phyloP scores from a whole-genome alignment of 2,888 invertebrate species.

The Andrena camellia region DNA sequence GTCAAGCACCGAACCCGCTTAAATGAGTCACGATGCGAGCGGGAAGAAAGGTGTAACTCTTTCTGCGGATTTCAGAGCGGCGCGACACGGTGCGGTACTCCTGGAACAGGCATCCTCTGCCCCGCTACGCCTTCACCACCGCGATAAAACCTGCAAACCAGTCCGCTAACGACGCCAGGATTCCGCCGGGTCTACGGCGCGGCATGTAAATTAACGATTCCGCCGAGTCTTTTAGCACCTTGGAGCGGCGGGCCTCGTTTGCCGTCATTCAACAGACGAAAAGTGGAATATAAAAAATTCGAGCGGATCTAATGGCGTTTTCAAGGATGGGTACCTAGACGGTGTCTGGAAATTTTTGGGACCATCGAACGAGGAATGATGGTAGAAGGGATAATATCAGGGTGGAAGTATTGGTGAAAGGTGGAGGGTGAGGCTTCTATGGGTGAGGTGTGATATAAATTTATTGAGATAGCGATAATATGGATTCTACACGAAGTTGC shows the following conservation, averaged over 20 bases:
- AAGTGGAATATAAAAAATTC: background rate
- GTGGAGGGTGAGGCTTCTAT: too few relatives aligned
- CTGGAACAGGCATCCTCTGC: background rate
- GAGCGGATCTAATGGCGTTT: background rate
- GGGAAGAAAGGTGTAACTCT: slow-evolving; percentile 63
- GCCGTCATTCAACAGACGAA: background rate
- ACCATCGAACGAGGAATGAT: too few relatives aligned
- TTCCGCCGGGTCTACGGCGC: slow-evolving; percentile 7
- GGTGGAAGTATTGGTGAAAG: too few relatives aligned
- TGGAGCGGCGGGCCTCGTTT: slow-evolving; percentile 10
- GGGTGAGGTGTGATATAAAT: too few relatives aligned
- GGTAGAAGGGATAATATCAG: too few relatives aligned
- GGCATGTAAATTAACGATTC: slow-evolving; percentile 28
- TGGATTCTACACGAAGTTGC: too few relatives aligned
- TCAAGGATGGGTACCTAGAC: too few relatives aligned
- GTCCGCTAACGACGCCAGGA: slow-evolving; percentile 24
- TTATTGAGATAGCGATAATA: too few relatives aligned
- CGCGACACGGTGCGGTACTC: background rate
- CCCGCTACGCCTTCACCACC: slow-evolving; percentile 11
- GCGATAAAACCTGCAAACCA: slow-evolving; percentile 26
- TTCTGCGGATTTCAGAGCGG: slow-evolving; percentile 15
- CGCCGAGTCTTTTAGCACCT: slow-evolving; percentile 42
- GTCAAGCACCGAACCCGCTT: slow-evolving; percentile 74
- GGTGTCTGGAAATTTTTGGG: too few relatives aligned
- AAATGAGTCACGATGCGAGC: slow-evolving; percentile 75